These are phyloP conservation scores for Yponomeuta sedellus DNA, from an alignment of 2,888 invertebrate genomes.

Conservation along the genomic window DNA sequence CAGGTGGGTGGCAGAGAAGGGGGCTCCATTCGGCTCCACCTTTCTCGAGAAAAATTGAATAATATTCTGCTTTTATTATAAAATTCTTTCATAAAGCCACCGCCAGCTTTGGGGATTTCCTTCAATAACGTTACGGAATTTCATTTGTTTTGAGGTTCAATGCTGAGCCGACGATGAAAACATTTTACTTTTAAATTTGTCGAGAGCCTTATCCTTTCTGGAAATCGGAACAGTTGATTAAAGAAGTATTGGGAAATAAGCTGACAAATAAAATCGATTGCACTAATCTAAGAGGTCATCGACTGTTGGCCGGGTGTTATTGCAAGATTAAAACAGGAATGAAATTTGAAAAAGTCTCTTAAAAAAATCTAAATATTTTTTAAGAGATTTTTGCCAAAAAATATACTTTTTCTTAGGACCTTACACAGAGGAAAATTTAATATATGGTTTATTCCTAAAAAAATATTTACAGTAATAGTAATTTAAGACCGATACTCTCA, in stretches of 20 bases:
- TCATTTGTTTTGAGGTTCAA: slow-evolving; percentile 55
- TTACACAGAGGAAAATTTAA: too few species aligned
- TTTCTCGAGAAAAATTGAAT: slow-evolving; percentile 65
- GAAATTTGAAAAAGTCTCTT: too few species aligned
- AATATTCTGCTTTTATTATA: slow-evolving; percentile 69
- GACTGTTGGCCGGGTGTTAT: too few species aligned
- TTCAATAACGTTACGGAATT: slow-evolving; percentile 69
- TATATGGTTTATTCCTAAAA: too few species aligned
- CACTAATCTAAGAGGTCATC: background rate
- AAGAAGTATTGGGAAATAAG: background rate
- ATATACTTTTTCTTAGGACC: too few species aligned
- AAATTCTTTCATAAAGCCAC: slow-evolving; percentile 69
- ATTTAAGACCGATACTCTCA: too few species aligned
- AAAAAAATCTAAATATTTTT: too few species aligned
- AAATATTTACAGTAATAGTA: too few species aligned
- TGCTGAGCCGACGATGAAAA: slow-evolving; percentile 35
- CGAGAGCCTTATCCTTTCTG: background rate
- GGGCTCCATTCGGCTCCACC: slow-evolving; percentile 66
- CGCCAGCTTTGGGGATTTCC: slow-evolving; percentile 60
- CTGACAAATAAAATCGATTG: background rate
- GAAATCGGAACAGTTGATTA: background rate
- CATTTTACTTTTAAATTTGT: slow-evolving; percentile 12
- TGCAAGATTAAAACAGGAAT: too few species aligned
- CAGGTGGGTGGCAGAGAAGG: slow-evolving; percentile 63
- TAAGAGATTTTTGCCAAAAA: too few species aligned